Base-by-base conservation (phyloP, 2,888 invertebrate genomes). In the Acrobasis suavella region DNA sequence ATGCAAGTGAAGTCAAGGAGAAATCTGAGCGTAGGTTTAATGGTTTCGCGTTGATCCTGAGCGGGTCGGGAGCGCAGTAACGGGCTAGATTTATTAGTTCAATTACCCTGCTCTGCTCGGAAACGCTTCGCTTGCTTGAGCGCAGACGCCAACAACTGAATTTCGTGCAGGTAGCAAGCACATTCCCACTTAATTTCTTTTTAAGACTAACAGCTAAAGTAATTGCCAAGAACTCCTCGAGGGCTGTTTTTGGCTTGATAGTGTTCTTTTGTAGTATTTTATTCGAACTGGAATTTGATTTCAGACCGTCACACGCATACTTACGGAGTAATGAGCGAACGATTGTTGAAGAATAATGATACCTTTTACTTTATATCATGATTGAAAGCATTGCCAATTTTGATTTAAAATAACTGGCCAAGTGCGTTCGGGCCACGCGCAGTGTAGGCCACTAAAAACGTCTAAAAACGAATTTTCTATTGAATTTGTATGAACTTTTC, bases 81-180 rank as follows among this genome's bases (percentile, higher is more conserved):
- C 86, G 82, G 82, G 80, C 84, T 84, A 89, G 91, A 91, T 91
- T 91, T 91, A 91, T 91, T 91, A 87, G 89, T 90, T 91, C 91
- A 91, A 91, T 91, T 91, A 91, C 86, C 89, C 82, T 80, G 79
- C 76, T 79, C 83, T 88, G 87, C 84, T 86, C 83, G 75, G 74
- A 80, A 77, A 74, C 80, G 85, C 83, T 78, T 74, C 81, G 85
- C 87, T 86, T 84, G 82, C 86, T 85, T 82, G 85, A 82, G 74
- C 83, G 81, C 83, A 85, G 84, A 86, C 86, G 83, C 87, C 85
- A 85, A 86, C 87, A 85, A 86, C 85, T 85, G 84, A 84, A 87
- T 88, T 89, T 82, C 74, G 81, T 81, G 82, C 82, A 82, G 81
- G 79, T 87, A 81, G 85, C 83, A 78, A 76, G 16, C 75, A 76